Base-by-base conservation (phyloP, 2,888 invertebrate species). In the Dascillus cervinus region DNA sequence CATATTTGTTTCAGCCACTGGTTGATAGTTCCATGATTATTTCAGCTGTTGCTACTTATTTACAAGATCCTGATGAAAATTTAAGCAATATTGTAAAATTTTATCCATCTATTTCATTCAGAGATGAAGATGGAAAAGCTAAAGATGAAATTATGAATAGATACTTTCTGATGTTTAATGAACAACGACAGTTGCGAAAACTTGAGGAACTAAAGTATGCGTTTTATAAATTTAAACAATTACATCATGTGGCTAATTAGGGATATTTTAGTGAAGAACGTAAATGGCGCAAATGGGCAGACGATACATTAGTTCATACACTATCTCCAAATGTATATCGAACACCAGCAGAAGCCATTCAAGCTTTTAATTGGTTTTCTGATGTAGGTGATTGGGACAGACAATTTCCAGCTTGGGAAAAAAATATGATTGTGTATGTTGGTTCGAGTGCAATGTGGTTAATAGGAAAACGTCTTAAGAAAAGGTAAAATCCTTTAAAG, bases 241-340 rank as follows among this genome's bases (percentile, higher is more conserved):
- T n/a, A n/a, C n/a, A n/a, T n/a, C n/a, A n/a, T n/a, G n/a, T n/a
- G n/a, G n/a, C n/a, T n/a, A n/a, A n/a, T n/a, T n/a, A n/a, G n/a
- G n/a, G n/a, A n/a, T n/a, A 43, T 70, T 71, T 24, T 55, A 94
- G 94, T 21, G 83, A 86, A 46, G 97, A 97, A 64, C 75, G 91
- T 17, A 82, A 89, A 55, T 98, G 97, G 97, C 74, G 98, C 26
- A 77, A 82, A 55, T 98, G 98, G 98, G 86, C 85, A 0, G 98
- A 98, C 60, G 74, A 78, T 26, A 79, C 82, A 21, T 71, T 96
- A 1, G 94, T 98, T 0, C 97, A 96, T 59, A 79, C 82, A 1
- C 69, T 98, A 17, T 96, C 97, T 0, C 98, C 98, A 0, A 98
- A 98, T 64, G 92, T 96, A 14, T 98, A 98, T 58, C 77, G 95